A percentile compares a stretch with the other conserved stretches of the same genome.
phyloP scores from a whole-genome alignment of 2,888 invertebrate species.

The Congeria kusceri region DNA sequence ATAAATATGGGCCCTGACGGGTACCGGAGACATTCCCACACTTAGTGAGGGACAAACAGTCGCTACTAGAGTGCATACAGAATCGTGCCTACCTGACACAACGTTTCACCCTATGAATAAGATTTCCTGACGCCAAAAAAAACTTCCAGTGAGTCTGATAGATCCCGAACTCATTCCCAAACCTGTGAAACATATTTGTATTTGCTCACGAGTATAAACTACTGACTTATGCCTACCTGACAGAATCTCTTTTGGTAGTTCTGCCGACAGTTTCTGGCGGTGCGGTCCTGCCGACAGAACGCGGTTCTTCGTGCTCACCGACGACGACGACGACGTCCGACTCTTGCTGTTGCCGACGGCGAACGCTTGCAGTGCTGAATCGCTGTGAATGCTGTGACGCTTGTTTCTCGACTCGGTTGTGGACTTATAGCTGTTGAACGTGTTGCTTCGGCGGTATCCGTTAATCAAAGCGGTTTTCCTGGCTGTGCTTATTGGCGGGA shows the following conservation, averaged over 20 bases:
- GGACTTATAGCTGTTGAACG: constrained; percentile 50
- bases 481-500: constrained; percentile 64
- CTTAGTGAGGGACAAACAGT: no score
- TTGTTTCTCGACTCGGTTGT: constrained; percentile 8
- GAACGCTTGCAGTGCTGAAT: constrained; percentile 54
- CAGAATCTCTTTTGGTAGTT: constrained; percentile 12
- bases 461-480: constrained; percentile 51
- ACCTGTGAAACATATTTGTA: no score
- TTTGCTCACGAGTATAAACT: no score
- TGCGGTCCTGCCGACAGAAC: constrained; percentile 55
- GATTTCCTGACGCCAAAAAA: no score
- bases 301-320: constrained; percentile 47
- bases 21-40: no score
- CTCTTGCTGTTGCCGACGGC: constrained; percentile 44
- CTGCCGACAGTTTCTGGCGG: constrained; percentile 24
- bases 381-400: constrained; percentile 58
- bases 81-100: no score
- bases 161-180: no score
- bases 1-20: no score
- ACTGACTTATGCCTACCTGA: constrained; percentile 15
- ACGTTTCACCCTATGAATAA: no score
- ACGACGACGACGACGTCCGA: constrained; percentile 56
- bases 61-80: no score
- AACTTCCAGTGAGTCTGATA: no score
- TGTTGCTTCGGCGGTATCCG: constrained; percentile 45